Base-by-base conservation (phyloP, 2,797 vertebrate species). In the Schizothorax lantsangensis region DNA sequence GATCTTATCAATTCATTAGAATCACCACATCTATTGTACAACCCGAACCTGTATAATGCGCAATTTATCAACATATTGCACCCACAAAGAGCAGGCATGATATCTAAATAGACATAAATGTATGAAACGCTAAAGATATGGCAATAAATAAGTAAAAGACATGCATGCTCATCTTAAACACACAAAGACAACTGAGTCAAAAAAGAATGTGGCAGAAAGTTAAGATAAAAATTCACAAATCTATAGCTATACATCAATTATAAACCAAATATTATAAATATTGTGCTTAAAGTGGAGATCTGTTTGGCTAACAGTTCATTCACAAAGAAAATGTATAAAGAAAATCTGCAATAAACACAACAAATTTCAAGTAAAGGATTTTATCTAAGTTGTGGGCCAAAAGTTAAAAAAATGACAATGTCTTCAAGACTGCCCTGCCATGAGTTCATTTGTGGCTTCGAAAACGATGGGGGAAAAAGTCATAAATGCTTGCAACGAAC, bases 111-210 rank as follows among this genome's bases (percentile, higher is more conserved):
- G 84, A 90, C 82, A 69, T 84, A 81, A 86, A 83, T 83, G 87
- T 86, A 84, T 83, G 78, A 87, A 88, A 88, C 2, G 19, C 64
- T 88, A 87, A 87, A 87, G 84, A 82, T 86, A 80, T 84, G 69
- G 88, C 79, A 86, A 86, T 86, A 89, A 89, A 88, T 84, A 87
- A 89, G 88, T 87, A 91, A 91, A 91, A 92, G 90, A 90, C 93
- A 95, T 94, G 95, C 95, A 95, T 94, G 91, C 93, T 91, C 92
- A 91, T 86, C 81, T 86, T 86, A 86, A 89, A 92, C 93, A 82
- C 94, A 95, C 91, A 94, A 93, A 92, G 92, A 94, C 94, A 93
- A 92, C 91, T 91, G 91, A 92, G 93, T 89, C 86, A 88, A 91
- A 90, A 92, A 88, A 92, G 91, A 88, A 87, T 88, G 74, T 87